Percentiles rank a stretch among this genome's conserved stretches.
Conservation (phyloP, 2,888 invertebrate genomes). For the Acrobasis consociella region DNA sequence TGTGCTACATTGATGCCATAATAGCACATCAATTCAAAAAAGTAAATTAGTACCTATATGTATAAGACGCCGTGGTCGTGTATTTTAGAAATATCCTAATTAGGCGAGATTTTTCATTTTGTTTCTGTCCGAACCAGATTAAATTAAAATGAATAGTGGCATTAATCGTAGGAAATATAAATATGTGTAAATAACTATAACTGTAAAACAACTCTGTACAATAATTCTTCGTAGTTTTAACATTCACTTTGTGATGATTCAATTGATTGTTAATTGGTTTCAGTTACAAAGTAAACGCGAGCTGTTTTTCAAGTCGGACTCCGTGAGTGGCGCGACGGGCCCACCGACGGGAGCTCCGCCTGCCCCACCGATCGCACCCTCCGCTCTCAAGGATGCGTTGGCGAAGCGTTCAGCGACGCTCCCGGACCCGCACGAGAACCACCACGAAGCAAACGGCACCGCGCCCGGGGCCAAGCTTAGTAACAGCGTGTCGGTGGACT, state of each 20-base stretch:
- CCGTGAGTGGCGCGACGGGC: conserved; percentile 75
- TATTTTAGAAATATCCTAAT: neutral
- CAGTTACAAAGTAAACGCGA: conserved; percentile 93
- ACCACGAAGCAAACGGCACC: conserved; percentile 77
- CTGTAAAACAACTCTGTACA: no score
- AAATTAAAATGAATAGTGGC: neutral
- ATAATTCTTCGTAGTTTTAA: neutral
- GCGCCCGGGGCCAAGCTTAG: conserved; percentile 59
- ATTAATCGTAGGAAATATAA: neutral
- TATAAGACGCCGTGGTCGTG: neutral
- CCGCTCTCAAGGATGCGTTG: conserved; percentile 78
- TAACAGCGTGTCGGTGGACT: conserved; percentile 70
- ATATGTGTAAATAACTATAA: neutral
- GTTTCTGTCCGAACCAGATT: neutral
- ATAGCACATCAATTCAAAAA: neutral
- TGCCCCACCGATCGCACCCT: conserved; percentile 72
- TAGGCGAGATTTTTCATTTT: neutral
- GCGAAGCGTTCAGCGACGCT: conserved; percentile 73
- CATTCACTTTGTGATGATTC: neutral
- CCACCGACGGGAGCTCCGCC: conserved; percentile 69
- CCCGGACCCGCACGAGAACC: conserved; percentile 71
- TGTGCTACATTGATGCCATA: conserved; percentile 18
- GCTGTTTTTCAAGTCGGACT: conserved; percentile 91
- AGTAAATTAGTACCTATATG: conserved; percentile 11
- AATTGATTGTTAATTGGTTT: conserved; percentile 46